Percentiles rank a stretch among this genome's conserved stretches.
Evolutionary conservation across 2,113 vertebrate species (phyloP).

Genomic region (Smithornis capensis): DNA sequence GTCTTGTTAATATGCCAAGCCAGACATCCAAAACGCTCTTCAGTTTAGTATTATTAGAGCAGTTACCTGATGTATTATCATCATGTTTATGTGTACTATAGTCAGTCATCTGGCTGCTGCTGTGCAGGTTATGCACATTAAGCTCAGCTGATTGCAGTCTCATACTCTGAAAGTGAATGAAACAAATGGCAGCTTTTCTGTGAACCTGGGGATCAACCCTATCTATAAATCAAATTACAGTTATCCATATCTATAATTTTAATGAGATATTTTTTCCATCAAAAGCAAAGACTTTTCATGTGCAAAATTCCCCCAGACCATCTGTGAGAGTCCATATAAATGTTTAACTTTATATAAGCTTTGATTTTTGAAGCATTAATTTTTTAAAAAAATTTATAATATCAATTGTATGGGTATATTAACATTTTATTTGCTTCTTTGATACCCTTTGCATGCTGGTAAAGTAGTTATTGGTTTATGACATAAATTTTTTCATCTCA

Average conservation of each 20-base stretch:
- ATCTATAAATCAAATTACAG: no score
- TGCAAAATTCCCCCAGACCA: neutral
- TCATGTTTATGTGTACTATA: neutral
- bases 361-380: neutral
- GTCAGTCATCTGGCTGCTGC: neutral
- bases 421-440: neutral
- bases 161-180: neutral
- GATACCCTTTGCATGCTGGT: neutral
- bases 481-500: neutral
- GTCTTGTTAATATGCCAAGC: conserved; percentile 47
- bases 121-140: neutral
- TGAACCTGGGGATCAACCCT: neutral
- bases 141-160: neutral
- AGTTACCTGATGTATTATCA: neutral
- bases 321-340: neutral
- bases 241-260: neutral
- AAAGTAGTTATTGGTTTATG: neutral
- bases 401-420: neutral
- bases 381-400: neutral
- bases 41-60: neutral
- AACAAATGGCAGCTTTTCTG: neutral
- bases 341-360: neutral
- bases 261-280: neutral
- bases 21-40: conserved; percentile 19
- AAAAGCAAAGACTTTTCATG: neutral